phyloP scores from a whole-genome alignment of 2,797 vertebrate genomes.

The Acanthis flammea region DNA sequence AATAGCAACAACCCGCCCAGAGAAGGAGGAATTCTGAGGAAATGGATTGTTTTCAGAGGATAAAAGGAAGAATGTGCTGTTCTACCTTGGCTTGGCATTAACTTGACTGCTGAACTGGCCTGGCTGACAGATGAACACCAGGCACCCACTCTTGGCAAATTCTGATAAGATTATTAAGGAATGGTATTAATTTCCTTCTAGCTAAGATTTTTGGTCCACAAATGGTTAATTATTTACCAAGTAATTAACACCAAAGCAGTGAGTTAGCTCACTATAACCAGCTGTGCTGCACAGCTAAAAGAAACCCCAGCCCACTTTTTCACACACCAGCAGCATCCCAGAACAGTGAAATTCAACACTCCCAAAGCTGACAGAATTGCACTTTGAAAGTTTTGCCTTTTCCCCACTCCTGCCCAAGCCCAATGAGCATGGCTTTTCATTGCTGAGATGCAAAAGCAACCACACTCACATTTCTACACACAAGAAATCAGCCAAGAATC shows the following conservation, averaged over 20 bases:
- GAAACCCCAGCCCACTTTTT: not conserved
- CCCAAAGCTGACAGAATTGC: not conserved
- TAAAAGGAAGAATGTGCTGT: not conserved
- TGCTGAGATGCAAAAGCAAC: not conserved
- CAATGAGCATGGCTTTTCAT: accelerated
- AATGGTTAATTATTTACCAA: not conserved
- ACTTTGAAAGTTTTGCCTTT: not conserved
- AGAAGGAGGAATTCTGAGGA: not conserved
- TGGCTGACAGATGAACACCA: not conserved
- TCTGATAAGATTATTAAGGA: not conserved
- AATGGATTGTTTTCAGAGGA: not conserved
- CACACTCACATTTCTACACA: no score
- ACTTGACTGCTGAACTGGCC: accelerated
- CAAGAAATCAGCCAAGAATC: not conserved
- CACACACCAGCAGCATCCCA: not conserved
- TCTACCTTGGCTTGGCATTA: not conserved
- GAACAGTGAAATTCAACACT: accelerated
- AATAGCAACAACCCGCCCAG: not conserved
- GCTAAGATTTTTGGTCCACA: not conserved
- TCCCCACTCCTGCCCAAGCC: not conserved
- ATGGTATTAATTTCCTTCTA: not conserved
- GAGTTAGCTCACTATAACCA: not conserved
- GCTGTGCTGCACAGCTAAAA: not conserved
- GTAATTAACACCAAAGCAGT: not conserved
- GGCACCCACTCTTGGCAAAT: not conserved